Evolutionary conservation across 2,113 vertebrate species (phyloP), one percentile per base, ranked within the genome.

Genomic region (Megaleporinus macrocephalus): DNA sequence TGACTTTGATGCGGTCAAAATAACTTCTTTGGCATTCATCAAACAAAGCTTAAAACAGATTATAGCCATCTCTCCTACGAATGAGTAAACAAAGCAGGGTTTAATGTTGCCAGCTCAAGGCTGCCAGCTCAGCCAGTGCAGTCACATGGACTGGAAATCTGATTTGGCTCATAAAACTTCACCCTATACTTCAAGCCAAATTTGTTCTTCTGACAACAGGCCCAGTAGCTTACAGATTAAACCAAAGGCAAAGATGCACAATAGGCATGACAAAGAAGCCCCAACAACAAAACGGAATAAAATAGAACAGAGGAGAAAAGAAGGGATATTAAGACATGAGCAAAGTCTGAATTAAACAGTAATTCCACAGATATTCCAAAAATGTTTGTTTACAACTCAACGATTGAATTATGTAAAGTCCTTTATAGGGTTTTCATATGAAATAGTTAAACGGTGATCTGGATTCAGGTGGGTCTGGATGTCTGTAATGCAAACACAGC

Each of bases 141-240:
- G 88, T 82, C 86, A 91, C 86, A 30, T 61, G 87, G 53, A 36
- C 73, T 36, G 88, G 82, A 92, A 90, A 92, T 91, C 89, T 86
- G 82, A 73, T 86, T 86, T 87, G 88, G 88, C 90, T 86, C 78
- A 80, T 30, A 80, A 24, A 79, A 63, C 68, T 62, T 63, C 69
- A 62, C 61, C 51, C 78, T 20, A 36, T 22, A 73, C 62, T 73
- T 62, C 57, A 62, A 57, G 53, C n/a, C 70, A 72, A 80, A 33
- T 29, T 13, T 7, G 16, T 62, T 47, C 76, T 44, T 36, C 76
- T 78, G 12, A 53, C 62, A 70, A 70, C 66, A 70, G 33, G 41
- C 66, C n/a, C 41, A 41, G 22, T 13, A 11, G 7, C 33, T 70
- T 41, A 70, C 20, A 24, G 33, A 70, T 70, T n/a, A 70, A 70